phyloP scores from a whole-genome alignment of 2,797 vertebrate species.

The Enteromius thamalakanensis region DNA sequence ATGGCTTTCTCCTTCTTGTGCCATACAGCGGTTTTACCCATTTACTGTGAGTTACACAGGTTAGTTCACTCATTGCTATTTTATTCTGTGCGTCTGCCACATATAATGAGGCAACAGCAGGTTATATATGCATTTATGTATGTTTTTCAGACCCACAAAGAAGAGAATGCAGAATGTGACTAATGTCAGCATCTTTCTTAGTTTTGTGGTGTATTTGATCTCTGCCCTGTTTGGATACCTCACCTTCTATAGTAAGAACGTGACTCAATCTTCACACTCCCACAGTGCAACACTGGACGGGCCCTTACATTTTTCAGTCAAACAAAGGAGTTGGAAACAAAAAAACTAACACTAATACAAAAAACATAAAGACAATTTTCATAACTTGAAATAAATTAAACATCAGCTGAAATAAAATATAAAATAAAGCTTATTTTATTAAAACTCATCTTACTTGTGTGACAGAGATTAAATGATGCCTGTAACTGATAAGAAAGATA shows the following conservation, averaged over 20 bases:
- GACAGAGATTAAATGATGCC: not conserved
- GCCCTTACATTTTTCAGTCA: not conserved
- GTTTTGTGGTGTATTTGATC: constrained; percentile 87
- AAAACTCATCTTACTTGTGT: too few species aligned
- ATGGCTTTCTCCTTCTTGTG: constrained; percentile 98
- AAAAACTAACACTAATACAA: not conserved
- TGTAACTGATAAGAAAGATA: not conserved
- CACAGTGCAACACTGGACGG: not conserved
- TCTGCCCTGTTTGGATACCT: constrained; percentile 95
- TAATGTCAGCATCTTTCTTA: constrained; percentile 85
- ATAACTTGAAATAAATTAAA: not conserved
- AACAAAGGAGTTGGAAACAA: not conserved
- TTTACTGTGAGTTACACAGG: constrained; percentile 93
- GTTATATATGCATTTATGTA: not conserved
- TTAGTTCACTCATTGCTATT: constrained; percentile 63
- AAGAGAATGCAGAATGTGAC: constrained; percentile 89
- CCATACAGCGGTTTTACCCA: constrained; percentile 92
- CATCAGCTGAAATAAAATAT: not conserved
- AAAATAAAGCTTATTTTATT: not conserved
- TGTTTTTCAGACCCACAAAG: constrained; percentile 84
- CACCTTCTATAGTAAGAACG: constrained; percentile 91
- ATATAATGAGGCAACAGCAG: not conserved
- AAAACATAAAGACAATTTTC: not conserved
- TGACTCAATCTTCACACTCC: constrained; percentile 1
- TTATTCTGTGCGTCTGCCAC: constrained; percentile 10